Conservation (phyloP, 2,888 invertebrate species). For the Netelia inedita region DNA sequence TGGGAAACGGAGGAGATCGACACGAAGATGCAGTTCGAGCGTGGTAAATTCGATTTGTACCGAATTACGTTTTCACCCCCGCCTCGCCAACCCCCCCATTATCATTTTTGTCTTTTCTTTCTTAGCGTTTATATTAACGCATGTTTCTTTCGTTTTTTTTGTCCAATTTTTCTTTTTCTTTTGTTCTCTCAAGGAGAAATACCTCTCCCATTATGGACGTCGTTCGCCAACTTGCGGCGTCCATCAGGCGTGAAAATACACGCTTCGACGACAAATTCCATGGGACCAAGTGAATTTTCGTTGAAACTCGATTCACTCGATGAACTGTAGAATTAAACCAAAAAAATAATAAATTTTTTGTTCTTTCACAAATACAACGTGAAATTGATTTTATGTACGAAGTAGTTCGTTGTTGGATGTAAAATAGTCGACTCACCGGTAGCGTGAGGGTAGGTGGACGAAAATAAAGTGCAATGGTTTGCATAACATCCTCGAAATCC, state of each 20-base stretch:
- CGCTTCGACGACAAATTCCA: not conserved
- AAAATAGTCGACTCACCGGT: constrained; percentile 38
- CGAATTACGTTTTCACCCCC: constrained; percentile 30
- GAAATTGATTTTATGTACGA: not conserved
- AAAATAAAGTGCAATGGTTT: constrained; percentile 54
- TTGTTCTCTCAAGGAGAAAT: not conserved
- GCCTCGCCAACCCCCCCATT: not conserved
- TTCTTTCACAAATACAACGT: too few relatives aligned
- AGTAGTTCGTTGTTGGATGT: not conserved
- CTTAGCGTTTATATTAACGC: constrained; percentile 22
- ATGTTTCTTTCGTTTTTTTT: constrained; percentile 27
- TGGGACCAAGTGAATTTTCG: not conserved
- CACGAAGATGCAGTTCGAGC: constrained; percentile 27
- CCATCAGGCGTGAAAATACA: constrained; percentile 6
- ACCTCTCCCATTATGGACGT: constrained; percentile 21
- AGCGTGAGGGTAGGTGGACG: constrained; percentile 18
- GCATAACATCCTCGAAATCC: constrained; percentile 8
- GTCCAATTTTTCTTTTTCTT: constrained; percentile 1
- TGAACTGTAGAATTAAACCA: constrained; percentile 19
- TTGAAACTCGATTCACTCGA: not conserved
- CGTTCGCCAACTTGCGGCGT: constrained; percentile 40
- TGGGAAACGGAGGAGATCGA: not conserved
- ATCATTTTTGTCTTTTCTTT: not conserved
- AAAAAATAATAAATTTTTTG: not conserved
- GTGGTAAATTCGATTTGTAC: constrained; percentile 58